A percentile compares a stretch with the other conserved stretches of the same genome.
Conservation (phyloP, 2,113 vertebrate species). For the Campylorhamphus procurvoides region DNA sequence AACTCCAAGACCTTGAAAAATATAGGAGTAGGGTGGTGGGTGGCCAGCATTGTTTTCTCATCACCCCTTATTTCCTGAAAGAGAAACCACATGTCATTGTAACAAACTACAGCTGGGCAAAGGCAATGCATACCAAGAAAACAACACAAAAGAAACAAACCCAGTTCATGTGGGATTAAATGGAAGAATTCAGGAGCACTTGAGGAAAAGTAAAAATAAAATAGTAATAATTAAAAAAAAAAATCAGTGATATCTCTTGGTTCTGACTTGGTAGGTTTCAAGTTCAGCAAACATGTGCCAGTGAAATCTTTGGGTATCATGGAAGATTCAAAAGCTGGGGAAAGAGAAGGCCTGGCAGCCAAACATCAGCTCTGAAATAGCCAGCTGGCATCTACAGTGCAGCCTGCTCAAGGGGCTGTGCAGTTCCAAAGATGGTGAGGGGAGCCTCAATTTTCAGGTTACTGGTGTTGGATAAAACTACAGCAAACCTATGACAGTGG, state of each 20-base stretch:
- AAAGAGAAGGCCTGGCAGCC: not conserved
- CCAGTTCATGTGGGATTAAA: not conserved
- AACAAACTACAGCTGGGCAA: not conserved
- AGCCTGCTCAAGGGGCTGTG: not conserved
- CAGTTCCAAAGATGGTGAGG: not conserved
- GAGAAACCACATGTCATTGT: not conserved
- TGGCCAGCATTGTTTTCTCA: not conserved
- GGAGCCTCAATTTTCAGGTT: not conserved
- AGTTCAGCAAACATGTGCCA: not conserved
- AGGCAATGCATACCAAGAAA: not conserved
- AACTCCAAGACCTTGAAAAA: not conserved
- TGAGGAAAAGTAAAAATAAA: not conserved
- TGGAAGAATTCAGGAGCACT: not conserved
- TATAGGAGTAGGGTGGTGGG: too few species aligned
- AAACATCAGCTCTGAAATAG: not conserved
- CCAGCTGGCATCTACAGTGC: not conserved
- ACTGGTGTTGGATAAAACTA: not conserved
- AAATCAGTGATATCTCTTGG: accelerated
- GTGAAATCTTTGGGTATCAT: not conserved
- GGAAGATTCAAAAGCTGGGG: not conserved
- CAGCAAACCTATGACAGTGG: not conserved
- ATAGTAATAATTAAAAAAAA: not conserved
- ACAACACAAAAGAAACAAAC: not conserved
- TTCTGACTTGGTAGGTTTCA: not conserved
- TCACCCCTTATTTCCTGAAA: not conserved